Base-by-base conservation (phyloP, 2,113 vertebrate species). In the Thomomys bottae region DNA sequence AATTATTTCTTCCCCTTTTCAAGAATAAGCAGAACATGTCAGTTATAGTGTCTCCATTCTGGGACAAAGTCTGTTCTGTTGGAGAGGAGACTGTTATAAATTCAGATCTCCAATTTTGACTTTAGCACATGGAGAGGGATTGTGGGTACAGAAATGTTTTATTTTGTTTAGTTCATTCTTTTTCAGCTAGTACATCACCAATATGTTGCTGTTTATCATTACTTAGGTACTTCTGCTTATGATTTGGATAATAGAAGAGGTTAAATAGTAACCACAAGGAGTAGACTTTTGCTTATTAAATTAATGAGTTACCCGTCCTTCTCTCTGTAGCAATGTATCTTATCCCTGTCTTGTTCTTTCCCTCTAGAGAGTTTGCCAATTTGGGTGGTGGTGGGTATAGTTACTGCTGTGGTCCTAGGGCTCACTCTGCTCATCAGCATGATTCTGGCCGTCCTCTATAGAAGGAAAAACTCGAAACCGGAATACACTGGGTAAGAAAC, bases 401-500 rank as follows among this genome's bases (percentile, higher is more conserved):
- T 98, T 26, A 98, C 98, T 40, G 98, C 98, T 4, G 98, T 98
- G 85, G 95, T 98, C 68, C 93, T 98, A 3, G 97, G 98, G 67
- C 97, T 99, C 91, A 93, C 98, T 79, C 95, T 98, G 95, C 97
- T 99, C 94, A 96, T 98, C 67, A 97, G 98, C 63, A 91, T 98
- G 95, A 96, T 97, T 18, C 98, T 98, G 94, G 99, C 98, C 96
- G 83, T 99, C 57, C 96, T 98, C 94, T 98, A 98, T 91, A 98
- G 98, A 97, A 97, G 98, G 97, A 98, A 98, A 87, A 98, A 97
- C 94, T 97, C 97, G 59, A 98, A 98, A 94, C 98, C 98, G 68
- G 97, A 98, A 73, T 99, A 99, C 30, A 98, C 98, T 94, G 98
- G 99, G 99, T 99, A 98, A 98, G 99, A 95, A 77, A 83, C 68